Conservation (phyloP, 2,888 invertebrate species). For the Oxystoma pomonae region DNA sequence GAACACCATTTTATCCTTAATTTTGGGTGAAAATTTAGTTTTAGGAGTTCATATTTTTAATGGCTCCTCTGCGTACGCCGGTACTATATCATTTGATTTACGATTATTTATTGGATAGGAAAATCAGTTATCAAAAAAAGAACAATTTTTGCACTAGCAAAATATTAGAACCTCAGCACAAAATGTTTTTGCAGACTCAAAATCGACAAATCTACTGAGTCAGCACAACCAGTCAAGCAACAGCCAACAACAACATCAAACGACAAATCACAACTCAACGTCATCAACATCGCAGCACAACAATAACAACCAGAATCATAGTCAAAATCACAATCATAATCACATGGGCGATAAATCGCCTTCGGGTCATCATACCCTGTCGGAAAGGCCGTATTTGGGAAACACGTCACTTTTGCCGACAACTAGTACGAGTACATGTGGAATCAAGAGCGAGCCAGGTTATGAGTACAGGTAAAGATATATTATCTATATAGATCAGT, state of each 20-base stretch:
- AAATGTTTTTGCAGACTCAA: no score
- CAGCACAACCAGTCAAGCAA: neutral
- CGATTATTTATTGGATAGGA: no score
- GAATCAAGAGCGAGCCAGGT: conserved; percentile 48
- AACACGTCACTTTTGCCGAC: conserved; percentile 56
- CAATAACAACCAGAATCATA: conserved; percentile 25
- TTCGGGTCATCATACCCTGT: conserved; percentile 28
- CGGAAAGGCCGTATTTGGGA: conserved; percentile 50
- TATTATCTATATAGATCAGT: no score
- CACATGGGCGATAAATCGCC: conserved; percentile 32
- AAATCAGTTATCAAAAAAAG: no score
- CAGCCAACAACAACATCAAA: conserved; percentile 7
- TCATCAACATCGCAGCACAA: neutral
- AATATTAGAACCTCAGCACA: no score
- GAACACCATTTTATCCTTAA: no score
- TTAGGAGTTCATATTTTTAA: no score
- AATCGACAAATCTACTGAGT: no score
- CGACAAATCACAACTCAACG: conserved; percentile 26
- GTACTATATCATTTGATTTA: no score
- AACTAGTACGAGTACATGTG: conserved; percentile 41
- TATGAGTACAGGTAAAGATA: conserved; percentile 42
- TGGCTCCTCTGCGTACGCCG: no score
- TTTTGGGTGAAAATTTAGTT: no score
- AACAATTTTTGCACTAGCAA: no score
- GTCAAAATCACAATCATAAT: conserved; percentile 29